Base-by-base conservation (phyloP, 2,797 vertebrate genomes). In the Hirundo rustica region DNA sequence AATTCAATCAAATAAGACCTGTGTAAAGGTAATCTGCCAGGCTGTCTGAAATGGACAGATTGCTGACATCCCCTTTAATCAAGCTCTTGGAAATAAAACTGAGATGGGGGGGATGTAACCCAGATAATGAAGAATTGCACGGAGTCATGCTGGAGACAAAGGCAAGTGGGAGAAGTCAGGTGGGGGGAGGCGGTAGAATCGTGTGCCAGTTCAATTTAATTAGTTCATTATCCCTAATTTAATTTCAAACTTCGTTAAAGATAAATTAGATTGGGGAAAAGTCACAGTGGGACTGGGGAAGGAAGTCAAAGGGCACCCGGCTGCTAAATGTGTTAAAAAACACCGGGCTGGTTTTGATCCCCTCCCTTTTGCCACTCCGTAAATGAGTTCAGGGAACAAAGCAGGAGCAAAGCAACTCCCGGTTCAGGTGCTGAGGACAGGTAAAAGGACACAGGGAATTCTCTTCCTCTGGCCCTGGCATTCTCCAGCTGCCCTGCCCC, bases 221-320 rank as follows among this genome's bases (percentile, higher is more conserved):
- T 96, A 97, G 96, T 94, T 94, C 95, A 95, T 96, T 97, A 95
- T 44, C 90, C 81, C 94, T 96, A 96, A 97, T 95, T 95, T 92
- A 92, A 96, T 96, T 95, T 95, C 91, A 96, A 95, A 96, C 92
- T 96, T 95, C 93, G 89, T 91, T 92, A 86, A 94, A 89, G 95
- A 88, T 65, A 96, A 95, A 96, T 96, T 93, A 92, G 93, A 78
- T 54, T 85, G 74, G 44, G 85, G 91, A 62, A 88, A 93, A 89
- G 75, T 90, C 93, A 89, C 82, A 77, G 79, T 71, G 89, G 89
- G 95, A 85, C 36, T 50, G 42, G 72, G 71, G 86, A 88, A 84
- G 66, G 87, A 88, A 89, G 95, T 96, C 89, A 82, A 91, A 96
- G 94, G 95, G 80, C 91, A 57, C 32, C 32, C 0, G 16, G 70